Conservation (phyloP, 2,888 invertebrate species). For the Calliscelio sp. region DNA sequence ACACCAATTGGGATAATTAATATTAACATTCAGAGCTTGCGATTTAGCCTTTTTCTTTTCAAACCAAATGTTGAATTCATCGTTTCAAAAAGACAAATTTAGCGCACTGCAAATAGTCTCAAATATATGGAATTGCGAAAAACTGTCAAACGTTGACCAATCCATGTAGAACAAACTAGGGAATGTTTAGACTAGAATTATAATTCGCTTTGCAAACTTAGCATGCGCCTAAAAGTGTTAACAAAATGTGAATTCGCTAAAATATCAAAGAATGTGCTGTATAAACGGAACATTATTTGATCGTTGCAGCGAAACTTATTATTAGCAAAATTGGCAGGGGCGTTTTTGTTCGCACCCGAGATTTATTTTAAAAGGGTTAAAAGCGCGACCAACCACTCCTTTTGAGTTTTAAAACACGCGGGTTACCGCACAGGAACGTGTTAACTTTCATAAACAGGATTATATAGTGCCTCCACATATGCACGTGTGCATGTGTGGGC, state of each 20-base stretch:
- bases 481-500: neutral
- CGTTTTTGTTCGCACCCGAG: constrained; percentile 1
- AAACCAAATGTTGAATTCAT: too few relatives aligned
- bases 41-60: too few relatives aligned
- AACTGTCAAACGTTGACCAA: constrained; percentile 9
- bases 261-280: too few relatives aligned
- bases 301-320: neutral
- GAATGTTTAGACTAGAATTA: too few relatives aligned
- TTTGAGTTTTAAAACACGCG: constrained; percentile 33
- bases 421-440: constrained; percentile 24
- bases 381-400: constrained; percentile 27
- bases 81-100: too few relatives aligned
- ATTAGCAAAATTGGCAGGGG: constrained; percentile 5
- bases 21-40: constrained; percentile 1
- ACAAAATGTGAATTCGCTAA: too few relatives aligned
- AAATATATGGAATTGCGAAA: constrained; percentile 32
- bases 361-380: constrained; percentile 24
- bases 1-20: constrained; percentile 25
- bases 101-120: neutral
- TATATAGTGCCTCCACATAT: neutral
- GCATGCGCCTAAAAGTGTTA: too few relatives aligned
- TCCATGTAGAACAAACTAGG: neutral
- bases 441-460: constrained; percentile 24
- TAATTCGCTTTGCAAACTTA: too few relatives aligned
- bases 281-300: too few relatives aligned